Evolutionary conservation across 2,888 invertebrate genomes (phyloP).

Genomic region (Netelia fuscicornis): DNA sequence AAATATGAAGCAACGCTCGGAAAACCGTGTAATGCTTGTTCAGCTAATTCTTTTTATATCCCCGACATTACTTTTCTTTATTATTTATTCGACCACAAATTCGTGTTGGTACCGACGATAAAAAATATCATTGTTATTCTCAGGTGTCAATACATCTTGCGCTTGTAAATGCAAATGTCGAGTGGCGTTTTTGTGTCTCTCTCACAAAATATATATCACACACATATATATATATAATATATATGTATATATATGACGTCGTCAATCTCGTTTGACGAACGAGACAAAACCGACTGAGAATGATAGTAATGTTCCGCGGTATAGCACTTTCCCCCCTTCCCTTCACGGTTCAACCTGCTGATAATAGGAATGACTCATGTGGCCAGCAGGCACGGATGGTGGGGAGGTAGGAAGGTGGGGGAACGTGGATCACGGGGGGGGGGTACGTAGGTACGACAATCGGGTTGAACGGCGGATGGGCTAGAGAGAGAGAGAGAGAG

Average conservation of each 20-base stretch:
- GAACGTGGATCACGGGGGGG: neutral
- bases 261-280: constrained; percentile 57
- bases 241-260: constrained; percentile 1
- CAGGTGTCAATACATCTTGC: constrained; percentile 10
- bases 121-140: constrained; percentile 29
- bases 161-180: constrained; percentile 36
- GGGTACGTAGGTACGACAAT: constrained; percentile 37
- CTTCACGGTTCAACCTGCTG: constrained; percentile 43
- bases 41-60: neutral
- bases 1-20: neutral
- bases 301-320: constrained; percentile 50
- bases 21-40: neutral
- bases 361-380: constrained; percentile 66
- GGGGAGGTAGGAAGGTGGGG: constrained; percentile 28
- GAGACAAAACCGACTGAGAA: constrained; percentile 50
- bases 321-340: constrained; percentile 6
- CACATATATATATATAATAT: constrained; percentile 1
- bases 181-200: constrained; percentile 17
- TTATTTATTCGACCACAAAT: neutral
- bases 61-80: neutral
- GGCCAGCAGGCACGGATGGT: constrained; percentile 46
- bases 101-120: neutral
- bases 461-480: constrained; percentile 22
- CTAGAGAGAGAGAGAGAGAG: constrained; percentile 3
- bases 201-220: neutral